Evolutionary conservation across 2,797 vertebrate genomes (phyloP), one percentile per base, ranked within the genome.

Genomic region (Neostethus bicornis): DNA sequence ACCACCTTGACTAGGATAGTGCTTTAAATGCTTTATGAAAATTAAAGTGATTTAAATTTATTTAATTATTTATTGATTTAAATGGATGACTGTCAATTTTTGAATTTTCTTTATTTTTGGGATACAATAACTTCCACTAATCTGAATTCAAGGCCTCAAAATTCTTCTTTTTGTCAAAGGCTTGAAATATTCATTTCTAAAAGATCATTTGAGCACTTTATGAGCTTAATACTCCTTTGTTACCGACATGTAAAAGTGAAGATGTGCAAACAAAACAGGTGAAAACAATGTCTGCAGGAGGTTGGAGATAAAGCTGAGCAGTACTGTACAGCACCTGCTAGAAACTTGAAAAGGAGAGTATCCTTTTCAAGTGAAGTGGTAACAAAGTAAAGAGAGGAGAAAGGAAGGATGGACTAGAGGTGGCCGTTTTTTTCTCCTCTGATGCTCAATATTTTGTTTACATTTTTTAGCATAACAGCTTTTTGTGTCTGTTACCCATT

Each of bases 401-500:
- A 90, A 90, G 13, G 45, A 50, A 64, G 45, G 63, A 74, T 49
- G 63, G 46, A 67, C 37, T 31, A 46, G 56, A 63, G 37, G 52
- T 79, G 81, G 77, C 82, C 78, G 82, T 77, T 82, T 77, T n/a
- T n/a, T 85, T 79, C 59, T 87, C 67, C 77, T 70, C 44, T 83
- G 17, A 51, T 88, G 84, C 88, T 90, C 80, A 76, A 86, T 88
- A 76, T 88, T 86, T 86, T 87, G 92, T 93, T 93, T 91, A 93
- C 90, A 91, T 85, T 88, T 90, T 67, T 77, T 90, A 91, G 87
- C 93, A 92, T 90, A 93, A 90, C 51, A 70, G 75, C 66, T 87
- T 86, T 90, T 91, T 87, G 73, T 70, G 86, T 90, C 85, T 90
- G 82, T 90, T 86, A 85, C 81, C 44, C 67, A 80, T 89, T 87